These are phyloP conservation scores for Zaprionus kolodkinae DNA, from an alignment of 1,140 invertebrate genomes.

Conservation along the genomic window DNA sequence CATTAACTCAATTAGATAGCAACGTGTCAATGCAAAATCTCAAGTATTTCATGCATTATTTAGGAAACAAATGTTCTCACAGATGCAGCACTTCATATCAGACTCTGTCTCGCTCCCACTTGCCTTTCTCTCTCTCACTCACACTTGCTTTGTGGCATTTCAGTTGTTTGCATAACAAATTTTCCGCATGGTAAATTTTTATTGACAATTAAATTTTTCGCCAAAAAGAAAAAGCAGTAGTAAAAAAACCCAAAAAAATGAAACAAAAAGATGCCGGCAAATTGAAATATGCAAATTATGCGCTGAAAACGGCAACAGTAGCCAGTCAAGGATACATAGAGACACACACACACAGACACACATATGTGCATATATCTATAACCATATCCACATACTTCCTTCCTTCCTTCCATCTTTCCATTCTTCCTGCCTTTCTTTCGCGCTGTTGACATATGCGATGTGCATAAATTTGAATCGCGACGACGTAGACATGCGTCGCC, in stretches of 20 bases:
- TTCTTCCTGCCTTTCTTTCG: constrained; percentile 24
- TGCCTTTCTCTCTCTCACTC: neutral
- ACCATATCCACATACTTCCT: constrained; percentile 31
- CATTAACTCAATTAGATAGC: constrained; percentile 56
- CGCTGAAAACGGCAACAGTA: constrained; percentile 40
- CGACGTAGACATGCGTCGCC: constrained; percentile 41
- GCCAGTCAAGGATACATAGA: constrained; percentile 33
- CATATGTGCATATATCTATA: constrained; percentile 7
- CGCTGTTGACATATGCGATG: constrained; percentile 79
- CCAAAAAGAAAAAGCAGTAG: constrained; percentile 28
- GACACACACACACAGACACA: neutral
- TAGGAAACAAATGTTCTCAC: constrained; percentile 45
- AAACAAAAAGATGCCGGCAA: constrained; percentile 47
- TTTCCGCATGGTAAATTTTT: constrained; percentile 83
- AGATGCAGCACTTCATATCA: neutral
- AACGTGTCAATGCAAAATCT: constrained; percentile 36
- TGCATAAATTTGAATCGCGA: constrained; percentile 69
- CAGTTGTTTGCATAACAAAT: constrained; percentile 83
- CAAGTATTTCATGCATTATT: constrained; percentile 43
- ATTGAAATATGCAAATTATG: constrained; percentile 75
- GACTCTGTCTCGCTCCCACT: neutral
- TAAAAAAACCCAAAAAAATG: constrained; percentile 37
- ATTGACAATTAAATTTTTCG: constrained; percentile 83
- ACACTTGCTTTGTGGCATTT: constrained; percentile 39
- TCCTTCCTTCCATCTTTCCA: constrained; percentile 27